Evolutionary conservation across 2,888 invertebrate species (phyloP), one percentile per base, ranked within the genome.

Genomic region (Volucella inflata): DNA sequence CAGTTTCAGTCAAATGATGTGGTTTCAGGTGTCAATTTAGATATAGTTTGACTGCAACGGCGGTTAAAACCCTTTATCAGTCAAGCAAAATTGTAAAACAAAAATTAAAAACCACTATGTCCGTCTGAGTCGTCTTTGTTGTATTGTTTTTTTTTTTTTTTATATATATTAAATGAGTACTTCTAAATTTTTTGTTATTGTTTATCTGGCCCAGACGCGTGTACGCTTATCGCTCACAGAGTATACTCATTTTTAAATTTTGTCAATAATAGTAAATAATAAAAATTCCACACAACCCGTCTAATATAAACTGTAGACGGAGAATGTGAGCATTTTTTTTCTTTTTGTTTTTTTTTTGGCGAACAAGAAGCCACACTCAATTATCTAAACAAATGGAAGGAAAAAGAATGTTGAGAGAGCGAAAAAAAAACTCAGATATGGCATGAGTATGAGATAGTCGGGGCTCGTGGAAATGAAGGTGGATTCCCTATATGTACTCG

Each of bases 1-100:
- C 12, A 40, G 8, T 17, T 70, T 50, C 46, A 38, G 40, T 17
- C 55, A 17, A 8, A 17, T 9, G 14, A 6, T 42, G 40, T 51
- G 10, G n/a, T 21, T 17, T 50, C 17, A n/a, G 8, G 38, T 50
- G 38, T 36, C 40, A 67, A n/a, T 75, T 75, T 55, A 75, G 65
- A 67, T 75, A 67, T 75, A 57, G 36, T 50, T 67, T 75, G 75
- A 67, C 50, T 38, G 21, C 30, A 65, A 48, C 36, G n/a, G n/a
- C n/a, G n/a, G n/a, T n/a, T n/a, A n/a, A 3, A 40, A 50, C 16
- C 40, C 57, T 9, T 67, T 67, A 75, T 75, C 65, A 44, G 12
- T 40, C 30, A 21, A 50, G 4, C 38, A 64, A 21, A 64, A n/a
- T 21, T 51, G 12, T 10, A 30, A n/a, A 50, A 30, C 12, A 30